These are phyloP conservation scores for Dromaius novaehollandiae DNA, from an alignment of 2,113 vertebrate species.

Conservation along the genomic window DNA sequence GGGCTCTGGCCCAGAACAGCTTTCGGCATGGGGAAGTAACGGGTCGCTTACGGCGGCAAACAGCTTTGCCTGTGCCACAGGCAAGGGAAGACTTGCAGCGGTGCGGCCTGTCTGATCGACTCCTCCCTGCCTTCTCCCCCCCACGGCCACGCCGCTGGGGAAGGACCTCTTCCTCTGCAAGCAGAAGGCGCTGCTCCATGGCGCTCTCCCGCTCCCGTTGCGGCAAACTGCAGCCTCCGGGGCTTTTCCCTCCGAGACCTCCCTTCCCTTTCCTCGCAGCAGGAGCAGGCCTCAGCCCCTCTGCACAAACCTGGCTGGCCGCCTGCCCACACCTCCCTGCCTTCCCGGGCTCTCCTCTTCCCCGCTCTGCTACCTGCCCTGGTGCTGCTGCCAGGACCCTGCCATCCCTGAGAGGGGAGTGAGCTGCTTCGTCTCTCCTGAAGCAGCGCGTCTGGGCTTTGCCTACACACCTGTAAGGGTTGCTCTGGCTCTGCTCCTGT, in stretches of 20 bases:
- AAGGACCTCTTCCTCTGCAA: too few species aligned
- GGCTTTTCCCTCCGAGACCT: neutral
- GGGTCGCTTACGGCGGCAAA: too few species aligned
- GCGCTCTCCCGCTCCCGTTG: too few species aligned
- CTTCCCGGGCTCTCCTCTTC: neutral
- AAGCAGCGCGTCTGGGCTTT: neutral
- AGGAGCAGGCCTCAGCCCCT: neutral
- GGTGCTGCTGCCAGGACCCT: neutral
- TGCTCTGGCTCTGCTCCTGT: neutral
- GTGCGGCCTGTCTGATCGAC: too few species aligned
- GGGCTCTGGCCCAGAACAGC: neutral
- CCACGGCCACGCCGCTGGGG: too few species aligned
- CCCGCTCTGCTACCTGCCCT: neutral
- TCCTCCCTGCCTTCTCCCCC: too few species aligned
- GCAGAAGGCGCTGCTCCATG: too few species aligned
- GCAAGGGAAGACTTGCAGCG: too few species aligned
- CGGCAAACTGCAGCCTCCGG: too few species aligned
- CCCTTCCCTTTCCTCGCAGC: neutral
- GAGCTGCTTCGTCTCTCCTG: neutral
- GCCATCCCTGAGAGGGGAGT: neutral
- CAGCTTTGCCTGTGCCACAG: too few species aligned
- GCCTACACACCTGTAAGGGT: neutral
- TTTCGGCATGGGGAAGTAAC: neutral
- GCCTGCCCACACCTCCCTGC: neutral
- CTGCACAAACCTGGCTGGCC: neutral